These are phyloP conservation scores for Thymelicus lineola DNA, from an alignment of 2,888 invertebrate genomes.

Conservation along the genomic window DNA sequence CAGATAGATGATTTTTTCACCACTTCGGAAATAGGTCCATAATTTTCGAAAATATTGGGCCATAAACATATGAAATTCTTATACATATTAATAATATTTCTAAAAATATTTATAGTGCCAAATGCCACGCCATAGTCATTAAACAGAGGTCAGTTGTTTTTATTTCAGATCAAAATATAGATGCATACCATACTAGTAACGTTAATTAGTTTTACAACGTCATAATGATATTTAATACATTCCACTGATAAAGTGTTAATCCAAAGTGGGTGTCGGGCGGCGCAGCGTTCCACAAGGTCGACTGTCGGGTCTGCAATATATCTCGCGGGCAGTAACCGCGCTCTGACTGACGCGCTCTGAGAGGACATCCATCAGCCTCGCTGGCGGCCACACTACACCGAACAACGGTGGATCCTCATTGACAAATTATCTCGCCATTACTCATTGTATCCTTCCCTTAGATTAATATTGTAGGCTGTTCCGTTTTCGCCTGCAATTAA, in stretches of 20 bases:
- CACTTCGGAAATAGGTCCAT: no score
- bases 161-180: no score
- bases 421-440: conserved; percentile 81
- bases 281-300: conserved; percentile 73
- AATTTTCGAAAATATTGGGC: no score
- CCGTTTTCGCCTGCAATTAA: conserved; percentile 2
- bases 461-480: conserved; percentile 7
- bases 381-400: conserved; percentile 83
- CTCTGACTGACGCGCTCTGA: conserved; percentile 84
- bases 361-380: conserved; percentile 84
- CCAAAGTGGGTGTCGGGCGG: conserved; percentile 48
- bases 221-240: conserved; percentile 7
- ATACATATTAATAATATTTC: no score
- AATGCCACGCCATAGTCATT: no score
- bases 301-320: conserved; percentile 81
- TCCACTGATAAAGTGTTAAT: conserved; percentile 24
- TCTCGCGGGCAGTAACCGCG: conserved; percentile 84
- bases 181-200: no score
- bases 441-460: conserved; percentile 57
- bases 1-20: no score
- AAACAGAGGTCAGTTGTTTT: no score
- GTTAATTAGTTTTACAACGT: no score
- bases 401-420: conserved; percentile 85
- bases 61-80: no score
- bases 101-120: no score